These are phyloP conservation scores for Neodon shergylaensis DNA, from an alignment of 2,113 vertebrate genomes.

Conservation along the genomic window DNA sequence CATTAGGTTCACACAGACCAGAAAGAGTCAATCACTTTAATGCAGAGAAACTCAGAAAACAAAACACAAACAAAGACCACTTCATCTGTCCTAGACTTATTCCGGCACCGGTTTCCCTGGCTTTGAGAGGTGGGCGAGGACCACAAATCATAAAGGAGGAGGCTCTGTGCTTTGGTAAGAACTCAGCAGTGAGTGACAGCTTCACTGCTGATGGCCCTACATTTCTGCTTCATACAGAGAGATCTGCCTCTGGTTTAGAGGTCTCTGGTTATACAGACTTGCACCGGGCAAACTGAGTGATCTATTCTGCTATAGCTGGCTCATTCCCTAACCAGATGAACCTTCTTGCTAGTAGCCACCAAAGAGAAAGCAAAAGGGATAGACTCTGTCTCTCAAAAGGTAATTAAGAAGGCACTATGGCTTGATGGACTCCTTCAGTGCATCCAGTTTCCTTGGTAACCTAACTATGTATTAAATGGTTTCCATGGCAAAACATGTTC, in stretches of 20 bases:
- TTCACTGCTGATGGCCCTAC: background rate
- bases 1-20: background rate
- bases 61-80: background rate
- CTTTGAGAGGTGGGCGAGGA: background rate
- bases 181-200: background rate
- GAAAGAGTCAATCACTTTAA: background rate
- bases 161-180: background rate
- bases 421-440: constrained; percentile 58
- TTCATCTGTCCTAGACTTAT: background rate
- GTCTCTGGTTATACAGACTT: background rate
- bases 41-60: background rate
- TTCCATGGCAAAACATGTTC: constrained; percentile 76
- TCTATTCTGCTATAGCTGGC: background rate
- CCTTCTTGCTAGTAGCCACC: background rate
- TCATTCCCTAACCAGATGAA: background rate
- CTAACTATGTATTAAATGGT: constrained; percentile 71
- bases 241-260: background rate
- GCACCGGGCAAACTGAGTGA: background rate
- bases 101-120: background rate
- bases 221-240: background rate
- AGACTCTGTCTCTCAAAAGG: constrained; percentile 10
- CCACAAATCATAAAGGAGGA: background rate
- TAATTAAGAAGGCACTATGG: constrained; percentile 49
- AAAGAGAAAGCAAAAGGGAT: background rate
- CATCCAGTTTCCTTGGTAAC: constrained; percentile 76